A percentile compares a stretch with the other conserved stretches of the same genome.
Evolutionary conservation across 2,113 vertebrate species (phyloP).

Genomic region (Anseranas semipalmata): DNA sequence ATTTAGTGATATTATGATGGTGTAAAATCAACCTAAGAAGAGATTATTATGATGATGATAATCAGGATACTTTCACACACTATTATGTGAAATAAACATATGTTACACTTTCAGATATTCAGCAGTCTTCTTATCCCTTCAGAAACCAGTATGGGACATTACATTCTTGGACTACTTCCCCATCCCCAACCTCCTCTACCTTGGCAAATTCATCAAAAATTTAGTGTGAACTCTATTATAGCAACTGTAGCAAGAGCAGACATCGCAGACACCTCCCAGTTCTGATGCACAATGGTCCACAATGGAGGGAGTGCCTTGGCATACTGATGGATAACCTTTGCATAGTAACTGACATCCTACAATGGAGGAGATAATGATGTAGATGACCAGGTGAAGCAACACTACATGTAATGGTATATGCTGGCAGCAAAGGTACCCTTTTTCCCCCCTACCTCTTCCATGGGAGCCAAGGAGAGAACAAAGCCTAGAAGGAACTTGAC

Average conservation of each 20-base stretch:
- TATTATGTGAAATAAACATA: background rate
- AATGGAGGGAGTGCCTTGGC: background rate
- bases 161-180: background rate
- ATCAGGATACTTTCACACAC: background rate
- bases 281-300: background rate
- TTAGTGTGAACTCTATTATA: background rate
- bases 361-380: fast-evolving
- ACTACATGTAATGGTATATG: background rate
- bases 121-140: background rate
- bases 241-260: background rate
- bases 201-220: background rate
- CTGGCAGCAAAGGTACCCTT: background rate
- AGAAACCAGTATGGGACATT: background rate
- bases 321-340: background rate
- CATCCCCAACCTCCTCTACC: background rate
- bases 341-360: background rate
- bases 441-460: background rate
- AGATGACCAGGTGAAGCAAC: background rate
- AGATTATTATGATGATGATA: background rate
- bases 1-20: background rate
- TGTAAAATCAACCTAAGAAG: background rate
- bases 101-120: background rate
- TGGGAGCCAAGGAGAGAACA: background rate
- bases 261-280: background rate
- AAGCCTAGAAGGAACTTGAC: background rate